These are phyloP conservation scores for Hydropsyche tenuis DNA, from an alignment of 1,140 invertebrate species.

Conservation along the genomic window DNA sequence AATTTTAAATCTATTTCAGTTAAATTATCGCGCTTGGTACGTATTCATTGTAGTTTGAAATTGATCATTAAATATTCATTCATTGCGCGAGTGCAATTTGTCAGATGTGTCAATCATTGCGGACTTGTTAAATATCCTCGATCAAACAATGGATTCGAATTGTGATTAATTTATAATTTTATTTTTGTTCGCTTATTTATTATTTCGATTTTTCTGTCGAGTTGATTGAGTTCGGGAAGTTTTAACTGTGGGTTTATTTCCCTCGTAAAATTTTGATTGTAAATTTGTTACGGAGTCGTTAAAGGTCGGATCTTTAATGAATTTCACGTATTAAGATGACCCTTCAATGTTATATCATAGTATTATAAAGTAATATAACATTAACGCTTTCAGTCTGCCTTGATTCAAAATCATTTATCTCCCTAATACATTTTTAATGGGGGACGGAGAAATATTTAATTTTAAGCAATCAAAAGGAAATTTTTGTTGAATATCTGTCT, in stretches of 20 bases:
- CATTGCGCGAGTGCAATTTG: neutral
- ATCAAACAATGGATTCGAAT: neutral
- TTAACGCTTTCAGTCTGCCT: neutral
- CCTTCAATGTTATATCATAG: neutral
- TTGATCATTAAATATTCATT: constrained; percentile 24
- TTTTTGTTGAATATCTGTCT: neutral
- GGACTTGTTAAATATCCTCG: neutral
- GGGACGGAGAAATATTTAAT: constrained; percentile 12
- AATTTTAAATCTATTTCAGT: too few relatives aligned
- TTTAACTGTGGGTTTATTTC: neutral
- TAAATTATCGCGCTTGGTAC: neutral
- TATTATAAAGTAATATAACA: too few relatives aligned
- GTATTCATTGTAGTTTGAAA: neutral
- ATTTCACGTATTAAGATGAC: neutral
- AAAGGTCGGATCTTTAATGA: constrained; percentile 31
- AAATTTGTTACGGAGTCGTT: constrained; percentile 15
- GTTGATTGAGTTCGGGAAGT: neutral
- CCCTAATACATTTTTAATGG: constrained; percentile 25
- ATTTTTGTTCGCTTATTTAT: neutral
- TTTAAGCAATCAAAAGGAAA: neutral
- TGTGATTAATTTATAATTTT: neutral
- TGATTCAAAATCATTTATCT: constrained; percentile 15
- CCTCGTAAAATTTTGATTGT: constrained; percentile 13
- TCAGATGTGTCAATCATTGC: constrained; percentile 5
- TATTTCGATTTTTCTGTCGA: constrained; percentile 1